phyloP scores from a whole-genome alignment of 1,140 invertebrate genomes.

The Diorhabda carinulata region DNA sequence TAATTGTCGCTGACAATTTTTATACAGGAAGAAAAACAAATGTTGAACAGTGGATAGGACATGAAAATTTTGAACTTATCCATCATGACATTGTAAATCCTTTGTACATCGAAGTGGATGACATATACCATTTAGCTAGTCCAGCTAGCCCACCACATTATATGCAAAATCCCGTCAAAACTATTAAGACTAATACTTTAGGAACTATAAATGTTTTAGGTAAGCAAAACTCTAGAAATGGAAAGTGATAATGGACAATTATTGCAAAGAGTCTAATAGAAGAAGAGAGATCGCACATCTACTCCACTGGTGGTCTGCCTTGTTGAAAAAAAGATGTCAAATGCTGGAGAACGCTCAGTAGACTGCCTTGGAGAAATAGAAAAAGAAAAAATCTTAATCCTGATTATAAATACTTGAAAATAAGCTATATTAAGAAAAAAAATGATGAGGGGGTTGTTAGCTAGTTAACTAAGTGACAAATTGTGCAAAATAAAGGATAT shows the following conservation, averaged over 20 bases:
- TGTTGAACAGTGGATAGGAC: slow-evolving; percentile 98
- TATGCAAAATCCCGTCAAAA: slow-evolving; percentile 99
- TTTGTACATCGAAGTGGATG: slow-evolving; percentile 95
- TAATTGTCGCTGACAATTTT: slow-evolving; percentile 98
- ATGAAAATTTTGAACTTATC: slow-evolving; percentile 98
- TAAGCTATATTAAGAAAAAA: too few species aligned
- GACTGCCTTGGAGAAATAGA: too few species aligned
- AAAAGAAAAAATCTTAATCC: too few species aligned
- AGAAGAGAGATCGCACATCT: neutral
- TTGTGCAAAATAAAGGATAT: too few species aligned
- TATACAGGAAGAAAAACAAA: slow-evolving; percentile 96
- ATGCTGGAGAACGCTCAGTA: too few species aligned
- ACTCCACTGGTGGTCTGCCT: neutral
- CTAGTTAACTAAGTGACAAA: too few species aligned
- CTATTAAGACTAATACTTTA: slow-evolving; percentile 98
- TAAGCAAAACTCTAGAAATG: slow-evolving; percentile 36
- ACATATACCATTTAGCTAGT: slow-evolving; percentile 98
- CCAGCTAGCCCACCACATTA: slow-evolving; percentile 99
- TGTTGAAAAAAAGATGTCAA: too few species aligned
- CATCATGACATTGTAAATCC: slow-evolving; percentile 99
- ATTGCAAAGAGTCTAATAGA: neutral
- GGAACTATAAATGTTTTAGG: slow-evolving; percentile 99
- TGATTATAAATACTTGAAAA: too few species aligned
- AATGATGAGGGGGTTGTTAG: too few species aligned
- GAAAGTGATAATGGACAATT: too few species aligned